Base-by-base conservation (phyloP, 2,888 invertebrate genomes). In the Agriopis aurantiaria region DNA sequence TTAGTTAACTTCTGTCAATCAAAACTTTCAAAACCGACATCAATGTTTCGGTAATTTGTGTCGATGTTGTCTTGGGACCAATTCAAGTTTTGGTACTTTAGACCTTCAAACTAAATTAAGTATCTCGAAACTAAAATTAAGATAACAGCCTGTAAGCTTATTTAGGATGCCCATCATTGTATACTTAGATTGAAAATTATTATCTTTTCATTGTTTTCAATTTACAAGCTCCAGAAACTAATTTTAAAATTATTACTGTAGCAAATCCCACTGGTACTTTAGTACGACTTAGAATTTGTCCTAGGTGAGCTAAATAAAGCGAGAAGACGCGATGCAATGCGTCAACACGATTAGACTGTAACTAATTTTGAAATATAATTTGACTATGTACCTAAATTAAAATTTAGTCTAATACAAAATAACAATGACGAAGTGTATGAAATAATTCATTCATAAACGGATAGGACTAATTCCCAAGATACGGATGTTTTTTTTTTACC, bases 141-240 rank as follows among this genome's bases (percentile, higher is more conserved):
- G 40, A 33, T 33, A 33, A 41, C 40, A 55, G n/a, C 55, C 12
- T n/a, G 2, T 2, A 40, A 55, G 55, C 55, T 55, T 55, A 40
- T 55, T 55, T n/a, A 55, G 40, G 55, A 55, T 17, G 55, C 12
- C 40, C 40, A 12, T 3, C 40, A 55, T 55, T 55, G 55, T 55
- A 6, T 55, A 55, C 17, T 41, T 55, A 40, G n/a, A 40, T n/a
- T 40, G 40, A 55, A 55, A n/a, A 55, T 55, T 55, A 55, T 55
- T 55, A 55, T 55, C 55, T 41, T 55, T 40, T n/a, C 40, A 55
- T 55, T 55, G 55, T 55, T 40, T 33, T 53, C n/a, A 41, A n/a
- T 55, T n/a, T 53, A 45, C 11, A 46, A 59, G 59, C 46, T 17
- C 11, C 12, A 48, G 33, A 46, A 59, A 59, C 57, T 46, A 46